Base-by-base conservation (phyloP, 2,888 invertebrate species). In the Zygaena filipendulae region DNA sequence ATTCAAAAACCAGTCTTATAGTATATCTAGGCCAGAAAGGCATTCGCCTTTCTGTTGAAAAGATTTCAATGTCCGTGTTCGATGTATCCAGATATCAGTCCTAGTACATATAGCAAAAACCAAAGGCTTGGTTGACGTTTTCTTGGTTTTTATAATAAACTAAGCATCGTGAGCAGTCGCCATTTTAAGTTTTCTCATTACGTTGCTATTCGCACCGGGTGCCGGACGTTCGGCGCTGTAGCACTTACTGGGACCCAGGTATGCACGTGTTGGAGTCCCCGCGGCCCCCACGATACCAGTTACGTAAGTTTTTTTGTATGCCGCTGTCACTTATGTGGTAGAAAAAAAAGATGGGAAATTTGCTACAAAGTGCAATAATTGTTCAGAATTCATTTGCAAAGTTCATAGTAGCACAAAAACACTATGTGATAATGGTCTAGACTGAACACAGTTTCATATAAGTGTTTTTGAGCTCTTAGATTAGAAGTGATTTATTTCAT, bases 231-330 rank as follows among this genome's bases (percentile, higher is more conserved):
- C 11, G 26, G 27, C 13, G 22, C 25, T 27, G 25, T 23, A 30
- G 7, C 28, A 21, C 21, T 36, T 36, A 36, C 30, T 23, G 19
- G 27, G 21, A 14, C 28, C 13, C 2, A 30, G 34, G 25, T 33
- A 29, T 21, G 29, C 11, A 21, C 23, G 25, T 25, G 9, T 19
- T 29, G 27, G 33, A 33, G 26, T 14, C 28, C 24, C 23, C 30
- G 22, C 30, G 29, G 20, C 26, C 35, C 29, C 31, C 33, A 34
- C 30, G 25, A 36, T 25, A 36, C 36, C 32, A 32, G 26, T 30
- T 33, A 33, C 36, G 30, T 33, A 14, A 28, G 25, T 27, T 30
- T 29, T 35, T 29, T 26, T 6, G n/a, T n/a, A 20, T 20, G 16
- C 16, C 16, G 16, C 16, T 16, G 16, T 16, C 16, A 7, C 16